A percentile compares a stretch with the other conserved stretches of the same genome.
These are phyloP conservation scores for Patiria miniata DNA, from an alignment of 35 echinoderm and acorn worm genomes.

Conservation along the genomic window DNA sequence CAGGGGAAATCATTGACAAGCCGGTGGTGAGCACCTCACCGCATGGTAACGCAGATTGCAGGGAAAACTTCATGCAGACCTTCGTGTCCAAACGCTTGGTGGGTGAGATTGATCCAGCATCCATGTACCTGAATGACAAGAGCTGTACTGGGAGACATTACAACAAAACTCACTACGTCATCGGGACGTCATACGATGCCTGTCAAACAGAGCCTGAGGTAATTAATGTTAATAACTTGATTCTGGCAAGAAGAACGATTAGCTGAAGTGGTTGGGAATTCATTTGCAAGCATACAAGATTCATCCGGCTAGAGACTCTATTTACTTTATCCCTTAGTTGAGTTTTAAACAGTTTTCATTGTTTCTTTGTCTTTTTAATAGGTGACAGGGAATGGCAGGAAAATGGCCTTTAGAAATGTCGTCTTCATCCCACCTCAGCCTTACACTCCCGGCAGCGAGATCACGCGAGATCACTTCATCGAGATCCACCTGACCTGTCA, in stretches of 20 bases:
- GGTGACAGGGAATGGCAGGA: background rate
- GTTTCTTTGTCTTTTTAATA: background rate
- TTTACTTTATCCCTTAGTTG: too few relatives aligned
- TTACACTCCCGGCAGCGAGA: slow-evolving; percentile 32
- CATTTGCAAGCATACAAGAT: too few relatives aligned
- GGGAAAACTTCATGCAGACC: slow-evolving; percentile 29
- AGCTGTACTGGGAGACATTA: slow-evolving; percentile 9
- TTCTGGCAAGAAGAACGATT: too few relatives aligned
- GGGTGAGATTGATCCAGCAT: slow-evolving; percentile 21
- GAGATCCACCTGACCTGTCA: slow-evolving; percentile 42
- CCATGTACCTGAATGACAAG: slow-evolving; percentile 34
- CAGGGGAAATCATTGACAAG: background rate
- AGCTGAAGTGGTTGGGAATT: too few relatives aligned
- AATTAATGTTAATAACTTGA: background rate
- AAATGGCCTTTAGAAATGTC: background rate
- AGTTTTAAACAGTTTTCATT: too few relatives aligned
- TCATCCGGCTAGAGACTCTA: too few relatives aligned
- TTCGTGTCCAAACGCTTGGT: slow-evolving; percentile 33
- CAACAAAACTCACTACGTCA: slow-evolving; percentile 47
- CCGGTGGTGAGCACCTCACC: background rate
- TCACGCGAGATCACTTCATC: slow-evolving; percentile 38
- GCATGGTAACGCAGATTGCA: slow-evolving; percentile 18
- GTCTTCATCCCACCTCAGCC: slow-evolving; percentile 40
- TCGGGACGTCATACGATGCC: slow-evolving; percentile 22
- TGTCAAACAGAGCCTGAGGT: slow-evolving; percentile 22